phyloP scores from a whole-genome alignment of 2,888 invertebrate genomes.

The Pteria penguin region DNA sequence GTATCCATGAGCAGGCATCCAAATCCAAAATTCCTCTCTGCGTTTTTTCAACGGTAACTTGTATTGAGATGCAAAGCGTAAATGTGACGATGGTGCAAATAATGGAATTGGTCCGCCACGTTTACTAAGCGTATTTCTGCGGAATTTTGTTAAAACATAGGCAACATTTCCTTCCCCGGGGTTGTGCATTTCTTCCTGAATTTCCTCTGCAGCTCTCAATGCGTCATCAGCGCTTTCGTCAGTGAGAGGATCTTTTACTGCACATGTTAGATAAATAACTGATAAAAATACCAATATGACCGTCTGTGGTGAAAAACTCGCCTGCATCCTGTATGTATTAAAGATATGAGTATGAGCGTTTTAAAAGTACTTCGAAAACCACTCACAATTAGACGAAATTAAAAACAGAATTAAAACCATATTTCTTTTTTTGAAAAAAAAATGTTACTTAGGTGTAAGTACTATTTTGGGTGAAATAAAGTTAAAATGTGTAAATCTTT shows the following conservation, averaged over 20 bases:
- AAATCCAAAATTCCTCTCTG: constrained; percentile 72
- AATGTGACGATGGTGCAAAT: constrained; percentile 3
- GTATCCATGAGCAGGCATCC: constrained; percentile 79
- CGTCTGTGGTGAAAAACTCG: no score
- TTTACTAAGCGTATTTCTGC: background rate
- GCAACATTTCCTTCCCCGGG: background rate
- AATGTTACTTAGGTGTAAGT: no score
- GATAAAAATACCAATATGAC: no score
- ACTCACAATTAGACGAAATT: no score
- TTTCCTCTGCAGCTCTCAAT: background rate
- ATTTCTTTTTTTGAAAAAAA: no score
- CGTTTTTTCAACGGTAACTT: constrained; percentile 30
- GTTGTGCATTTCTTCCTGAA: background rate
- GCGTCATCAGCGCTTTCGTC: background rate
- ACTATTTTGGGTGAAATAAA: no score
- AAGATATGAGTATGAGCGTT: no score
- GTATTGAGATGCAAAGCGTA: constrained; percentile 1
- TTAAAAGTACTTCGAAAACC: no score
- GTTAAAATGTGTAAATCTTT: no score
- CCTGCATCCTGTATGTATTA: no score
- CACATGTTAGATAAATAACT: no score
- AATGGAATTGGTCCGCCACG: background rate
- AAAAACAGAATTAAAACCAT: no score
- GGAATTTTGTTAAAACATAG: constrained; percentile 15
- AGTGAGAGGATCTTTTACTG: background rate